phyloP scores from a whole-genome alignment of 2,113 vertebrate species.

The Perccottus glenii region DNA sequence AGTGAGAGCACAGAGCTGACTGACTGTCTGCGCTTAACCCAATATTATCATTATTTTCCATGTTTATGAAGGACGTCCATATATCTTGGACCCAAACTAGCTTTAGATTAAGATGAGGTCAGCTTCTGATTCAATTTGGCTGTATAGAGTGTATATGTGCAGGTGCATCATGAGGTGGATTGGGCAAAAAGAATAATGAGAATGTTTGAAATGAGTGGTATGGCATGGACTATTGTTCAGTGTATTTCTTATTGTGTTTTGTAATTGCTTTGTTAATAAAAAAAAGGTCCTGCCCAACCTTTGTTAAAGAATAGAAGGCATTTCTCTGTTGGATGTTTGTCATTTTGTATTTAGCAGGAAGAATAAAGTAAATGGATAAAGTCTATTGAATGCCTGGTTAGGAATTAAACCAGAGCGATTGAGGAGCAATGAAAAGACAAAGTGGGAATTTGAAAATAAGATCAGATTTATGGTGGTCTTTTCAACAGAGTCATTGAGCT shows the following conservation, averaged over 20 bases:
- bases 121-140: constrained; percentile 28
- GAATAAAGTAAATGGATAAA: constrained; percentile 53
- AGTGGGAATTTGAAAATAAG: constrained; percentile 63
- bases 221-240: not conserved
- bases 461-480: constrained; percentile 79
- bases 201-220: constrained; percentile 6
- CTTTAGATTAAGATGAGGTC: constrained; percentile 19
- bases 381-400: constrained; percentile 50
- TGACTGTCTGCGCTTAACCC: constrained; percentile 56
- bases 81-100: constrained; percentile 31
- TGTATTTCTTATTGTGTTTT: not conserved
- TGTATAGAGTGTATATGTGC: not conserved
- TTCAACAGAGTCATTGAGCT: constrained; percentile 69
- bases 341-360: constrained; percentile 47
- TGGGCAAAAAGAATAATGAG: not conserved
- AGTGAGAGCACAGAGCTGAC: constrained; percentile 54
- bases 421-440: constrained; percentile 51
- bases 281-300: not conserved
- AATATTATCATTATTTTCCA: constrained; percentile 61
- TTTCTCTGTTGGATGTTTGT: constrained; percentile 13
- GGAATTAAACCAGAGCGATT: constrained; percentile 46
- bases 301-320: constrained; percentile 22
- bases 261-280: constrained; percentile 1
- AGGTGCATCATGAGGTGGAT: not conserved
- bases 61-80: constrained; percentile 51